These are phyloP conservation scores for Brachyptera risi DNA, from an alignment of 2,888 invertebrate species.

Conservation along the genomic window DNA sequence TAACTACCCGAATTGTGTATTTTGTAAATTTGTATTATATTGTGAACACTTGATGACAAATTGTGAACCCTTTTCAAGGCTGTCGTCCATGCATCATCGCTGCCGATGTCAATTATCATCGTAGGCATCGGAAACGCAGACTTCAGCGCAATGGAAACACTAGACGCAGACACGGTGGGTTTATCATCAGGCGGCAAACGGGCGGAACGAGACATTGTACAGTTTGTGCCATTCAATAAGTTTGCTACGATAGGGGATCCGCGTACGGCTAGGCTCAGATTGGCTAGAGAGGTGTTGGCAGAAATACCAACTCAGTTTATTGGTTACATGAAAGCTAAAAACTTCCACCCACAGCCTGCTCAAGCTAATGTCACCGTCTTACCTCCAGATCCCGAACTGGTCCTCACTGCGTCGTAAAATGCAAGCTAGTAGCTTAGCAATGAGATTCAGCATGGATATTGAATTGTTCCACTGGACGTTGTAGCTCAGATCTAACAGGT, in stretches of 20 bases:
- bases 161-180: conserved; percentile 39
- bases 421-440: too few relatives aligned
- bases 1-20: too few relatives aligned
- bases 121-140: conserved; percentile 46
- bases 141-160: conserved; percentile 39
- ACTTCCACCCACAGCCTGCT: conserved; percentile 47
- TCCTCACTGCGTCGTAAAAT: background rate
- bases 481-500: too few relatives aligned
- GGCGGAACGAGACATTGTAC: conserved; percentile 57
- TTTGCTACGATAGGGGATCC: conserved; percentile 40
- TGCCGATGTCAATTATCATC: conserved; percentile 56
- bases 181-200: conserved; percentile 36
- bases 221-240: conserved; percentile 52
- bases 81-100: conserved; percentile 46
- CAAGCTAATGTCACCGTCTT: conserved; percentile 36
- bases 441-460: too few relatives aligned
- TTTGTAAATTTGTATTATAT: too few relatives aligned
- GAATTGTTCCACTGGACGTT: too few relatives aligned
- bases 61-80: too few relatives aligned
- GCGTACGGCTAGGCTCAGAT: conserved; percentile 39
- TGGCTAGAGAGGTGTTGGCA: conserved; percentile 56
- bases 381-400: conserved; percentile 40
- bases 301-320: conserved; percentile 53
- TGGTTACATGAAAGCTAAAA: conserved; percentile 47
- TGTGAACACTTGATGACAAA: too few relatives aligned